Evolutionary conservation across 1,140 invertebrate species (phyloP), one percentile per base, ranked within the genome.

Genomic region (Mercenaria mercenaria): DNA sequence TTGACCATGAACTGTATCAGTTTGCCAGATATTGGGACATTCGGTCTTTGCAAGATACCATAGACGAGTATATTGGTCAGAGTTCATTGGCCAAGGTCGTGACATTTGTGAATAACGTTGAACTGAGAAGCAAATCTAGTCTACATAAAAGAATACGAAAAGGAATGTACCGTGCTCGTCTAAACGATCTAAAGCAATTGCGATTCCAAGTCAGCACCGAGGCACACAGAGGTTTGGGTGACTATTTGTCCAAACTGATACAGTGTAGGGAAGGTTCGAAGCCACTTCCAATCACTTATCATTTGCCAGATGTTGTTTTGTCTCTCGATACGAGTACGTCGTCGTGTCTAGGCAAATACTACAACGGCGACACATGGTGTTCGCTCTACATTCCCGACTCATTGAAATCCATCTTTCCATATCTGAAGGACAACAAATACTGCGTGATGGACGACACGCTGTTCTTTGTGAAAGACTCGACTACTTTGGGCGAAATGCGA

Each of bases 381-480:
- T 37, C 69, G 20, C n/a, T 74, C 18, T 74, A 20, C n/a, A 18
- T 74, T 37, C 41, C 69, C 20, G 69, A 74, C 8, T 74, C 69
- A 13, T 23, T 74, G 41, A 74, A 74, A 34, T 20, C 34, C 8
- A n/a, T 74, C 23, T 11, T 74, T 6, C 69, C 69, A 8, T 74
- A 20, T 74, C n/a, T 74, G n/a, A 41, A 41, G 69, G 69, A 74
- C 34, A 74, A 74, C 69, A 74, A 74, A 34, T 74, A 37, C 32
- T 74, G 69, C 32, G 69, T 74, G 29, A 37, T 74, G 34, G n/a
- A 15, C n/a, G 69, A 74, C 32, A 74, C 69, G 20, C n/a, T 74
- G 29, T 74, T 37, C 37, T 74, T 74, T n/a, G n/a, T 74, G 23
- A 74, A 74, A 74, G 69, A 74, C 32, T 41, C 34, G n/a, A 26